Evolutionary conservation across 2,888 invertebrate species (phyloP), one percentile per base, ranked within the genome.

Genomic region (Stenchaetothrips biformis): DNA sequence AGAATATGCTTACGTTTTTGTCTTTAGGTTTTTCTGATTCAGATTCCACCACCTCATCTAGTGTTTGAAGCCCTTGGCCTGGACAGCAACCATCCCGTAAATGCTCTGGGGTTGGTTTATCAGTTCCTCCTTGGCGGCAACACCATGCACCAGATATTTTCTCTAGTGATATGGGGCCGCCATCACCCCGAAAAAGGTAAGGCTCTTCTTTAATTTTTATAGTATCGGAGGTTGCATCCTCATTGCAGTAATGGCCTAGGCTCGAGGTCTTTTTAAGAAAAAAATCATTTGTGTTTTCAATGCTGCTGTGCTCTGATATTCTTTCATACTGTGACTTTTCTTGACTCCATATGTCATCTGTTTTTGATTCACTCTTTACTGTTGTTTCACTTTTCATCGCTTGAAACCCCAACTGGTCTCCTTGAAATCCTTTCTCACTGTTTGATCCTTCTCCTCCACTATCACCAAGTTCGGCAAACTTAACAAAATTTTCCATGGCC

Each of bases 101-200:
- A 85, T 93, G 93, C 85, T 93, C 93, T 2, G 91, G 90, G 7
- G 92, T 92, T 37, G 93, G 93, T 82, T 92, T 91, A 82, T 92
- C 91, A 2, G 91, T 92, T 6, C 93, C 92, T 47, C 93, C 93
- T 86, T 92, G 91, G 59, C 93, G 90, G 85, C 93, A 93, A 84
- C 93, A 93, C 83, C 93, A 91, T 81, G 92, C 92, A 11, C 93
- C 93, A 78, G 90, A 87, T 84, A 90, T 91, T 81, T 90, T 89
- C 82, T 89, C 89, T 80, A 92, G 88, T 79, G 88, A 88, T 37
- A 88, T 90, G 47, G 93, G 92, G 16, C 93, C 93, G 74, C 92
- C 92, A 83, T 93, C 93, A 18, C 93, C 93, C 82, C 90, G 87
- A 85, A 90, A 93, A 82, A 90, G 86, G 85, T 92, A 92, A 47